Conservation (phyloP, 2,888 invertebrate genomes). For the Diogma glabrata region DNA sequence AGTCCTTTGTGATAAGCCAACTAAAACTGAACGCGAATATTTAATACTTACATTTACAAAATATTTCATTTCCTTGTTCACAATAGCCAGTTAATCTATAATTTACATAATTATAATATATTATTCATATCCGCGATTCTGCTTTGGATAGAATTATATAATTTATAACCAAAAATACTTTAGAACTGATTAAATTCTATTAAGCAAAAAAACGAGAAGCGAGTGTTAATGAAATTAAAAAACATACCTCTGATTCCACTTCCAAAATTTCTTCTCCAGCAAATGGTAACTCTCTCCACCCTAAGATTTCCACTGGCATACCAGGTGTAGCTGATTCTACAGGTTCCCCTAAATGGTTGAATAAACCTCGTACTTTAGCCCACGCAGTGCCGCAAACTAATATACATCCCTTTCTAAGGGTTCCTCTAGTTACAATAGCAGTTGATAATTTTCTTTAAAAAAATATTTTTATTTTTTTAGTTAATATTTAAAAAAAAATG, state of each 20-base stretch:
- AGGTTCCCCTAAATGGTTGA: constrained; percentile 59
- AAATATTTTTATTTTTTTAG: too few relatives aligned
- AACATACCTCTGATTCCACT: constrained; percentile 58
- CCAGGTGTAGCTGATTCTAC: constrained; percentile 58
- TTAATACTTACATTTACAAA: too few relatives aligned
- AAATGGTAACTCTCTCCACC: constrained; percentile 81
- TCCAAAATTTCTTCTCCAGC: constrained; percentile 83
- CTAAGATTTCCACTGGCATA: constrained; percentile 72
- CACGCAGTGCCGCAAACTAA: constrained; percentile 75
- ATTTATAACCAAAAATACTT: background rate
- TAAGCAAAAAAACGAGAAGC: too few relatives aligned
- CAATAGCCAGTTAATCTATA: too few relatives aligned
- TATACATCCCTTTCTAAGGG: constrained; percentile 61
- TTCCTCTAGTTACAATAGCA: constrained; percentile 74
- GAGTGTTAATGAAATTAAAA: background rate
- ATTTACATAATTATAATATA: too few relatives aligned
- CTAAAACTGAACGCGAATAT: too few relatives aligned
- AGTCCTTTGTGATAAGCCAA: too few relatives aligned
- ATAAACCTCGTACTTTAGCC: constrained; percentile 72
- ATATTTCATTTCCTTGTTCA: too few relatives aligned
- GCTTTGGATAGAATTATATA: background rate
- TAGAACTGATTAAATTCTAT: too few relatives aligned
- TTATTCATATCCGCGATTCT: too few relatives aligned
- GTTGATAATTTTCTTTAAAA: constrained; percentile 63
- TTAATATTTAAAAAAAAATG: too few relatives aligned